These are phyloP conservation scores for Heliconius eleuchia DNA, from an alignment of 1,140 invertebrate genomes.

Conservation along the genomic window DNA sequence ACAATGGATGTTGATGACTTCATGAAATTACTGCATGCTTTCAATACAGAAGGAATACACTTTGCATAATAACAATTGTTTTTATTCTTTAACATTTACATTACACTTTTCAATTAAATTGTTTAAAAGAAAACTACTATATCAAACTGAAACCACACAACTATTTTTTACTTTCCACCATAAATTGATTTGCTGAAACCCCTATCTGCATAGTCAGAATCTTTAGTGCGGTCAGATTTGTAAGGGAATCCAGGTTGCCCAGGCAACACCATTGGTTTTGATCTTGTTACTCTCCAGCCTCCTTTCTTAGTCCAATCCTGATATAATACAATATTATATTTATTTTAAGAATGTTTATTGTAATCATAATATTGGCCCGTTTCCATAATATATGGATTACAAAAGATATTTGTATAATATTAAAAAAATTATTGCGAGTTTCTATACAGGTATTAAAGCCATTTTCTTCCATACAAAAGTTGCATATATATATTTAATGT, in stretches of 20 bases:
- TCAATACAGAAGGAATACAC: conserved; percentile 95
- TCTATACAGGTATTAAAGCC: too few relatives aligned
- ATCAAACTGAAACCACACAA: not conserved
- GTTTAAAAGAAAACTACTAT: conserved; percentile 25
- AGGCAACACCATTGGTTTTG: conserved; percentile 81
- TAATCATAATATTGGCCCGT: conserved; percentile 1
- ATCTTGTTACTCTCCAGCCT: conserved; percentile 84
- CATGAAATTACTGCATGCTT: conserved; percentile 91
- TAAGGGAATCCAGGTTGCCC: conserved; percentile 86
- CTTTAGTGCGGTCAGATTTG: conserved; percentile 79
- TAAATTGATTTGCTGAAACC: conserved; percentile 85
- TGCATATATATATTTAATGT: too few relatives aligned
- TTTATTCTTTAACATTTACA: conserved; percentile 33
- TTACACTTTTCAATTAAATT: conserved; percentile 13
- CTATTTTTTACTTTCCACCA: conserved; percentile 30
- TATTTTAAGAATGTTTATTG: not conserved
- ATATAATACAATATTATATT: conserved; percentile 23
- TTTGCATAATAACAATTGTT: conserved; percentile 82
- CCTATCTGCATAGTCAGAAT: conserved; percentile 85
- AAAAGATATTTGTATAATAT: too few relatives aligned
- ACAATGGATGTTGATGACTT: conserved; percentile 99
- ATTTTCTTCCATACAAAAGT: too few relatives aligned
- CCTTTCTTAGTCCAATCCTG: conserved; percentile 87
- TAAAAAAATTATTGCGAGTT: too few relatives aligned
- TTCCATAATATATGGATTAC: too few relatives aligned